A percentile compares a stretch with the other conserved stretches of the same genome.
These are phyloP conservation scores for Hydrolagus colliei DNA, from an alignment of 2,797 vertebrate species.

Conservation along the genomic window DNA sequence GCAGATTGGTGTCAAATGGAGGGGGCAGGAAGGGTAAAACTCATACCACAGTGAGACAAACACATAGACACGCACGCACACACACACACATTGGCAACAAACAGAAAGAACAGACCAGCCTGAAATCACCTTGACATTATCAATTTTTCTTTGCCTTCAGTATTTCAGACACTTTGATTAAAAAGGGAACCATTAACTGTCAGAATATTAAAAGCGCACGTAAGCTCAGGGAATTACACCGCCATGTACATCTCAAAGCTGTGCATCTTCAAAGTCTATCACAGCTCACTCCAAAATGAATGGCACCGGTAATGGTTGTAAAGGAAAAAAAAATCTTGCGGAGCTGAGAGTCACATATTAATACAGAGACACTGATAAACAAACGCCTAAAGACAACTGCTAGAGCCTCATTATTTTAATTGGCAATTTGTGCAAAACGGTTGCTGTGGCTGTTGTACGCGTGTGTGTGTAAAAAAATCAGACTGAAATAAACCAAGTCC, in stretches of 20 bases:
- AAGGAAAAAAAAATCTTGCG: background rate
- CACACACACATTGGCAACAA: background rate
- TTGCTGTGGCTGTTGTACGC: slow-evolving; percentile 56
- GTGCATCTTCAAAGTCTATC: background rate
- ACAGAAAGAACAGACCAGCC: background rate
- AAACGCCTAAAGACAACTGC: slow-evolving; percentile 8
- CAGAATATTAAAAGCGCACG: background rate
- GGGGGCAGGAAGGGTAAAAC: no score
- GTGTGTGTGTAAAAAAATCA: slow-evolving; percentile 47
- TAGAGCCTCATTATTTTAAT: slow-evolving; percentile 53
- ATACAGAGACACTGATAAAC: background rate
- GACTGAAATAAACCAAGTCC: slow-evolving; percentile 66
- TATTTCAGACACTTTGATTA: background rate
- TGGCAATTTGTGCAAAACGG: slow-evolving; percentile 60
- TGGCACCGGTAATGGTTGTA: slow-evolving; percentile 17
- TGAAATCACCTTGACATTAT: slow-evolving; percentile 27
- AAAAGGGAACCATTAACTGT: background rate
- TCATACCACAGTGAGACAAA: no score
- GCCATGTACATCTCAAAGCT: background rate
- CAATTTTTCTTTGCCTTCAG: background rate
- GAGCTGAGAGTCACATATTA: background rate
- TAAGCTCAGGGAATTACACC: slow-evolving; percentile 7
- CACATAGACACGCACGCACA: no score
- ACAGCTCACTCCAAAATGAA: background rate
- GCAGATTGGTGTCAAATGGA: no score